Evolutionary conservation across 2,797 vertebrate species (phyloP).

Genomic region (Caiman crocodilus): DNA sequence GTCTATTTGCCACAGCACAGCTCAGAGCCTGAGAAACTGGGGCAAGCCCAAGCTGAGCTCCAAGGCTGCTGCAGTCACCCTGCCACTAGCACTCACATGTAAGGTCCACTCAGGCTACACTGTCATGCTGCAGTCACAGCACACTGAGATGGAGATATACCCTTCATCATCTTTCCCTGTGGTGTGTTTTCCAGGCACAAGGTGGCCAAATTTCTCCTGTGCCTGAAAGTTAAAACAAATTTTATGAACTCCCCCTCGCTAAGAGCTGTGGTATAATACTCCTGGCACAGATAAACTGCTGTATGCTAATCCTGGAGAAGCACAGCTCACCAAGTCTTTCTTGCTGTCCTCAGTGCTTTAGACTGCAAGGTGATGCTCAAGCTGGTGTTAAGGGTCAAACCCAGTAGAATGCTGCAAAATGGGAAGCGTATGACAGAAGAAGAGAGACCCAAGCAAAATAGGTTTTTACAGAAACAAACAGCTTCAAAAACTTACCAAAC

Average conservation of each 20-base stretch:
- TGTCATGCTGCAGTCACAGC: background rate
- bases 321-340: background rate
- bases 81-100: accelerated
- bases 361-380: background rate
- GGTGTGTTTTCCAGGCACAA: background rate
- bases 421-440: background rate
- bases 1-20: too few species aligned
- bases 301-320: background rate
- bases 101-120: accelerated
- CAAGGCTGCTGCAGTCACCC: too few species aligned
- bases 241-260: background rate
- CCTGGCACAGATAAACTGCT: background rate
- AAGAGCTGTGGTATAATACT: background rate
- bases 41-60: background rate
- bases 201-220: background rate
- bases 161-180: background rate
- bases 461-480: background rate
- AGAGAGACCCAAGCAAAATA: background rate
- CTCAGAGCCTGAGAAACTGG: background rate
- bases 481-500: background rate
- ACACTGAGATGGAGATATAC: background rate
- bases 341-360: background rate
- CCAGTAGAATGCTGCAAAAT: background rate
- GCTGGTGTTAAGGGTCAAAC: background rate
- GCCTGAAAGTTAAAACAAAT: background rate